Base-by-base conservation (phyloP, 2,113 vertebrate genomes). In the Anolis carolinensis region DNA sequence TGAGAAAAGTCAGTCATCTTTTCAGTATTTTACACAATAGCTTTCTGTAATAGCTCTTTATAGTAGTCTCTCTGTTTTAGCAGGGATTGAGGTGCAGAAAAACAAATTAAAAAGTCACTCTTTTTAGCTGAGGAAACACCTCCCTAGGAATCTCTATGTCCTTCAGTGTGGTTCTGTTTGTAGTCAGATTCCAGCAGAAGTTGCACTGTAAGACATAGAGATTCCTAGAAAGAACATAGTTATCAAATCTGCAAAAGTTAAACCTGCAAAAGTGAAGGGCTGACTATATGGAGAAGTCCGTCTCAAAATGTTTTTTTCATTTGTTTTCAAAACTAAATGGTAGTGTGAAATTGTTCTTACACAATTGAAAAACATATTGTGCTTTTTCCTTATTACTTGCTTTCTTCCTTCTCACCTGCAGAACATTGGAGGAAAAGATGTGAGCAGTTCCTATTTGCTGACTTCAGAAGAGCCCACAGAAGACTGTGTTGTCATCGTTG, bases 391-490 rank as follows among this genome's bases (percentile, higher is more conserved):
- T 65, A 72, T 39, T 30, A 30, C 71, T 76, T 80, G 50, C 6
- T 67, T 85, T 32, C 3, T 79, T 39, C 79, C 84, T 83, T 25
- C 30, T 18, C 76, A 88, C 86, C 73, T 89, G 10, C 87, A 97
- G 96, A 84, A 52, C 0, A 85, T 96, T 90, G 92, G 34, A 13
- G 88, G 39, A 27, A 85, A 89, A 0, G 7, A 59, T 4, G 48
- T 93, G 0, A 79, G 20, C 44, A 92, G 77, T 88, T 91, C 87
- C 0, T 92, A 90, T 7, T 32, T 95, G 71, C 0, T 74, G 5
- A 1, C 90, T 87, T 76, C 83, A 18, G 95, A 96, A 76, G 95
- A 96, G 1, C 62, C 76, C 0, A 91, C 86, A 1, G 96, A 96
- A 21, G 90, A 25, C 16, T 86, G 0, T 96, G 90, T 89, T 91